Evolutionary conservation across 2,113 vertebrate species (phyloP).

Genomic region (Atherinomorus stipes): DNA sequence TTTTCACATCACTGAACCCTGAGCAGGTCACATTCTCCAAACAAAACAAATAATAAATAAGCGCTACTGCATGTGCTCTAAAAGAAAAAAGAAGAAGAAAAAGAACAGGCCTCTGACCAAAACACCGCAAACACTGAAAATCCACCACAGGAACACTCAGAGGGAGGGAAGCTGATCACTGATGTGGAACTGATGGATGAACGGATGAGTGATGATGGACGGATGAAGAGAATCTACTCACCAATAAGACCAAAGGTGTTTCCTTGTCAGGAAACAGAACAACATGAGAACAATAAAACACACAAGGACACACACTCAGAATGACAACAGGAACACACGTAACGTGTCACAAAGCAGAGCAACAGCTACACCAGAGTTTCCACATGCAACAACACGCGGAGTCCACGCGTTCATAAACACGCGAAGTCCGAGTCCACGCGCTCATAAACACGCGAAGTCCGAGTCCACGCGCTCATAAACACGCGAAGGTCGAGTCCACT

Average conservation of each 20-base stretch:
- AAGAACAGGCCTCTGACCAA: neutral
- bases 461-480: too few relatives aligned
- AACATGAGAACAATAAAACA: conserved; percentile 54
- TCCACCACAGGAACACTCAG: neutral
- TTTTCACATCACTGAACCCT: too few relatives aligned
- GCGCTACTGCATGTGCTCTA: neutral
- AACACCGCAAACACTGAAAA: neutral
- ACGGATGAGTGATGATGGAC: neutral
- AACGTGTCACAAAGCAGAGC: conserved; percentile 14
- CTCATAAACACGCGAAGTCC: too few relatives aligned
- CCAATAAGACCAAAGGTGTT: conserved; percentile 74
- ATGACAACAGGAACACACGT: conserved; percentile 1
- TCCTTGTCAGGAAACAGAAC: conserved; percentile 68
- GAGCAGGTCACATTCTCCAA: too few relatives aligned
- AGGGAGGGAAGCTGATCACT: conserved; percentile 9
- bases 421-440: too few relatives aligned
- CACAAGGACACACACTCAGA: neutral
- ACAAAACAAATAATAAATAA: too few relatives aligned
- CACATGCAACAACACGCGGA: neutral
- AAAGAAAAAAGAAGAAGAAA: neutral
- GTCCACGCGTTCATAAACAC: too few relatives aligned
- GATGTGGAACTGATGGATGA: neutral
- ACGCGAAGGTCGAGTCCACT: too few relatives aligned
- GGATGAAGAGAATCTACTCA: conserved; percentile 56
- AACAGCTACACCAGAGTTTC: conserved; percentile 1